Base-by-base conservation (phyloP, 2,797 vertebrate genomes). In the Halcyon chelicuti region DNA sequence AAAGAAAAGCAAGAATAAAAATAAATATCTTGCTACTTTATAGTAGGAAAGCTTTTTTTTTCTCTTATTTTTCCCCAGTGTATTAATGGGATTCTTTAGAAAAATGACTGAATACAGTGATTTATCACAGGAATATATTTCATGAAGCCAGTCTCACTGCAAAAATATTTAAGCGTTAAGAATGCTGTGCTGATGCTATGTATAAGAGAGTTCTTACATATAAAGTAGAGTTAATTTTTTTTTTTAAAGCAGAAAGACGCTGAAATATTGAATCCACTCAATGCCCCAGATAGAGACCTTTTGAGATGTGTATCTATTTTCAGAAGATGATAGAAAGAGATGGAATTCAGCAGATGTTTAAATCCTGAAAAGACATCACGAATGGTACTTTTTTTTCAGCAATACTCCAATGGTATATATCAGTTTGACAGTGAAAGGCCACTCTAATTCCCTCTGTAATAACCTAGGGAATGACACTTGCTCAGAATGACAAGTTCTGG, bases 381-480 rank as follows among this genome's bases (percentile, higher is more conserved):
- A 97, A 94, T 77, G 51, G 75, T 94, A 70, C 67, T 94, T 97
- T 96, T 95, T 95, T 87, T 94, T 91, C 54, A 94, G 55, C 51
- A 79, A 19, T 95, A 88, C 57, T 95, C 86, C 86, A 86, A 39
- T 51, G 81, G 74, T 95, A 94, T 95, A 92, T 96, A 91, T 97
- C 97, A 97, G 75, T 90, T 80, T 98, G 97, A 97, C 94, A 97
- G 95, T 89, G 90, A 97, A 97, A 98, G 96, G 96, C 97, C 96
- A 96, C 68, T 96, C 94, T 97, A 97, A 98, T 98, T 97, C 96
- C 76, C 88, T 94, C 9, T 96, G 82, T 97, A 96, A 97, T 97
- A 96, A 96, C 94, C 95, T 79, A 87, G 94, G 94, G 96, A 97
- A 96, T 97, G 97, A 97, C 96, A 98, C 97, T 98, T 97, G 87